Percentiles rank a stretch among this genome's conserved stretches.
phyloP scores from a whole-genome alignment of 1,140 invertebrate genomes.

The Meloidogyne hapla region DNA sequence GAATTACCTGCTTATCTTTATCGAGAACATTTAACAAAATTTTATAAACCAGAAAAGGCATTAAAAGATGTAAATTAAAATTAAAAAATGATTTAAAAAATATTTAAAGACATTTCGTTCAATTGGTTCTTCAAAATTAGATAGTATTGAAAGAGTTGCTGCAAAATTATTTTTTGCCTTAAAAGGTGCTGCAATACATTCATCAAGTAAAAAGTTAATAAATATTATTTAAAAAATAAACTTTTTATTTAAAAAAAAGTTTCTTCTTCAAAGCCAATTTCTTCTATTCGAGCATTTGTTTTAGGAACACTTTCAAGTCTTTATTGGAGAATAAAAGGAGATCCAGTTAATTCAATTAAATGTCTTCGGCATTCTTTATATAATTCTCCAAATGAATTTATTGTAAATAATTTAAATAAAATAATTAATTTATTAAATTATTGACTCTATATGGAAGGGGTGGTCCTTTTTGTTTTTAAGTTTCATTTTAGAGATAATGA shows the following conservation, averaged over 20 bases:
- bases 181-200: conserved; percentile 58
- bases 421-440: too few species aligned
- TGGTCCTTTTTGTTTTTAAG: too few species aligned
- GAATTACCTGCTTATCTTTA: conserved; percentile 66
- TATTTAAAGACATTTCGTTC: conserved; percentile 52
- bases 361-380: conserved; percentile 68
- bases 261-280: not conserved
- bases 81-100: not conserved
- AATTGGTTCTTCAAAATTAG: conserved; percentile 67
- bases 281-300: conserved; percentile 65
- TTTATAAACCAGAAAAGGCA: conserved; percentile 66
- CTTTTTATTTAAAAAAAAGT: conserved; percentile 63
- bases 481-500: too few species aligned
- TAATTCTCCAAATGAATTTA: conserved; percentile 66
- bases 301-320: conserved; percentile 68
- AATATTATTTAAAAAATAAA: conserved; percentile 61
- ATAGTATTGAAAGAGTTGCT: conserved; percentile 64
- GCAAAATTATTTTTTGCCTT: conserved; percentile 64
- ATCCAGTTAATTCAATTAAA: conserved; percentile 63
- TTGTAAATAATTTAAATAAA: conserved; percentile 54
- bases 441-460: too few species aligned
- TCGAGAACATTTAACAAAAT: conserved; percentile 61
- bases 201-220: not conserved
- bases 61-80: conserved; percentile 53
- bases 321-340: conserved; percentile 66